Conservation (phyloP, 2,888 invertebrate species). For the Hylaea fasciaria region DNA sequence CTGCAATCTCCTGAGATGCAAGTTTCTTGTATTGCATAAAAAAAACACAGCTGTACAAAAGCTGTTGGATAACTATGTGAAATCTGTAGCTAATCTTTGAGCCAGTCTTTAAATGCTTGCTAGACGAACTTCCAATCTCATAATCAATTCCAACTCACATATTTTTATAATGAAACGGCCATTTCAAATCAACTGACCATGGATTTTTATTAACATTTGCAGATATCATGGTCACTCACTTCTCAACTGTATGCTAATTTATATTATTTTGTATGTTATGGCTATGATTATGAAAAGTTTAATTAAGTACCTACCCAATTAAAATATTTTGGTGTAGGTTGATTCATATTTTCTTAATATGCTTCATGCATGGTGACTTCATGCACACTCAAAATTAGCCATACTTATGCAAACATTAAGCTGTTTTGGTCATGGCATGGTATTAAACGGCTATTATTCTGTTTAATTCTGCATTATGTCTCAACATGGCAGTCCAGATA, state of each 20-base stretch:
- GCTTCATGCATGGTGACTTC: conserved; percentile 34
- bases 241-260: conserved; percentile 34
- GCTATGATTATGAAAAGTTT: conserved; percentile 23
- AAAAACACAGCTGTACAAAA: too few relatives aligned
- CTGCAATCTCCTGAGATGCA: too few relatives aligned
- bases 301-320: conserved; percentile 26
- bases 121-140: background rate
- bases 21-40: too few relatives aligned
- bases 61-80: background rate
- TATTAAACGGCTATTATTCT: conserved; percentile 12
- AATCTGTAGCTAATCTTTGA: background rate
- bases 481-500: background rate
- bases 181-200: conserved; percentile 36
- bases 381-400: conserved; percentile 20
- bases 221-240: conserved; percentile 41
- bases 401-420: conserved; percentile 24
- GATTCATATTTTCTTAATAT: conserved; percentile 35
- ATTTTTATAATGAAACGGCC: conserved; percentile 3
- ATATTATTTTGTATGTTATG: conserved; percentile 24
- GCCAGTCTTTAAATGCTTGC: background rate
- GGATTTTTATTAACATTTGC: conserved; percentile 41
- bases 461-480: background rate
- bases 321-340: conserved; percentile 19
- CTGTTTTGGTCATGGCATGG: conserved; percentile 20
- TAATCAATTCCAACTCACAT: conserved; percentile 19